Conservation (phyloP, 2,797 vertebrate species). For the Enteromius mattozi region DNA sequence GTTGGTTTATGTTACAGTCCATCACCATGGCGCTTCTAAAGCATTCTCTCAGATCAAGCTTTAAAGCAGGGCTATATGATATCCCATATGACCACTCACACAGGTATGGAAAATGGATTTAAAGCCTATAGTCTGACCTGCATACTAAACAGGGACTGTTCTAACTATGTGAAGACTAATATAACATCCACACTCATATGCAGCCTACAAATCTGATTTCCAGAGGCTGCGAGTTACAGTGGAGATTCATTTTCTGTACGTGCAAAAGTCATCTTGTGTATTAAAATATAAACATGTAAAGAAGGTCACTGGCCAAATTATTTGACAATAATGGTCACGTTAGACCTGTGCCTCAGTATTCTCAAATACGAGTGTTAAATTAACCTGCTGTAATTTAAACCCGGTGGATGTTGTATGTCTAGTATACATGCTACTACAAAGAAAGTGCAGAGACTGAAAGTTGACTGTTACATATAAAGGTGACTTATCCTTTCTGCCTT, state of each 20-base stretch:
- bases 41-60: conserved; percentile 22
- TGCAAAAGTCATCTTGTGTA: neutral
- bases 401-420: neutral
- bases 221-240: conserved; percentile 11
- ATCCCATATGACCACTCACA: conserved; percentile 32
- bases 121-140: conserved; percentile 14
- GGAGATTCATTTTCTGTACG: neutral
- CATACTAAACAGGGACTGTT: conserved; percentile 17
- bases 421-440: neutral
- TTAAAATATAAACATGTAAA: neutral
- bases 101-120: conserved; percentile 53
- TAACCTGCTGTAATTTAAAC: neutral
- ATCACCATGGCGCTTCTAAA: conserved; percentile 25
- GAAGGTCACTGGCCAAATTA: neutral
- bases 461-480: neutral
- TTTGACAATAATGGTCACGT: neutral
- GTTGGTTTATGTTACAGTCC: conserved; percentile 13
- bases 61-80: conserved; percentile 23
- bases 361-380: neutral
- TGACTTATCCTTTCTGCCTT: neutral
- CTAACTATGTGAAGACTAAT: neutral
- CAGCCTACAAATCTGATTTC: conserved; percentile 32
- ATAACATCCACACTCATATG: neutral
- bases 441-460: neutral
- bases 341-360: neutral